phyloP scores from a whole-genome alignment of 2,888 invertebrate genomes.

The Phyllotreta cruciferae region DNA sequence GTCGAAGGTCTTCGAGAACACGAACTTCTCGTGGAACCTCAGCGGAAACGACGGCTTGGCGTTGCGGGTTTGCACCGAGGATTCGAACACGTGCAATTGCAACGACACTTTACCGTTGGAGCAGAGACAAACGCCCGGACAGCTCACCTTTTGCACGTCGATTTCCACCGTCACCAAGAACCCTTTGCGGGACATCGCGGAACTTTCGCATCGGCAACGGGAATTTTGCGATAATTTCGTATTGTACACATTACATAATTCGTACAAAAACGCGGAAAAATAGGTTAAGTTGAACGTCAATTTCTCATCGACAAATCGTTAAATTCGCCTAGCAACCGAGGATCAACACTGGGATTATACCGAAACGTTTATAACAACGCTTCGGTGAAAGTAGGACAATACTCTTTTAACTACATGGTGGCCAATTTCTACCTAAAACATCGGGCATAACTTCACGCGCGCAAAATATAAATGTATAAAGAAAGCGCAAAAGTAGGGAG shows the following conservation, averaged over 20 bases:
- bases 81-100: constrained; percentile 72
- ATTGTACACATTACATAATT: constrained; percentile 1
- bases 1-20: constrained; percentile 68
- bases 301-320: constrained; percentile 24
- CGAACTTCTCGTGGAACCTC: constrained; percentile 73
- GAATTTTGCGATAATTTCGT: constrained; percentile 1
- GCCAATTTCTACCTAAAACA: background rate
- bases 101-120: constrained; percentile 79
- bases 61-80: constrained; percentile 71
- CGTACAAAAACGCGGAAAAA: background rate
- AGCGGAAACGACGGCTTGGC: constrained; percentile 76
- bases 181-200: constrained; percentile 60
- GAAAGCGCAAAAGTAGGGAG: constrained; percentile 38
- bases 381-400: constrained; percentile 14
- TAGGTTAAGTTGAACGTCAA: constrained; percentile 21
- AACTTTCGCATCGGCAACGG: background rate
- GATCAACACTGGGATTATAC: constrained; percentile 15
- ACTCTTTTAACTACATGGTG: constrained; percentile 1
- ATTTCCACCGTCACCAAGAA: constrained; percentile 68
- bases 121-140: constrained; percentile 87
- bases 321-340: constrained; percentile 15
- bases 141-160: constrained; percentile 68
- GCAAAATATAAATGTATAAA: background rate
- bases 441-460: background rate
- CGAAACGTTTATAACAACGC: background rate